Evolutionary conservation across 2,888 invertebrate genomes (phyloP), one percentile per base, ranked within the genome.

Genomic region (Tholera decimalis): DNA sequence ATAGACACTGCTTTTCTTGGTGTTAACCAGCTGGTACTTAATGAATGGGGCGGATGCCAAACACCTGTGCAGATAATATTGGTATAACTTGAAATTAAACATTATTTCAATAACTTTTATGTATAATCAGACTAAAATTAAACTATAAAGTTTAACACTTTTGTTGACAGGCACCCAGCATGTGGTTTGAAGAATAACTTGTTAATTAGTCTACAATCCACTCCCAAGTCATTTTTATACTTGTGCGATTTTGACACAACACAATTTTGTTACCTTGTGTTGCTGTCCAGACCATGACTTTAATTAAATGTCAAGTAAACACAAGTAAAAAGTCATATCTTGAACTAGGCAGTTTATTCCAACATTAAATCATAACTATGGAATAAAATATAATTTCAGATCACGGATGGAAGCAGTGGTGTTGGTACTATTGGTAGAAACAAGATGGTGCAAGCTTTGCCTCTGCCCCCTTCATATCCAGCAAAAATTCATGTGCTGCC

Each of bases 11-110:
- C 98, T 51, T 93, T 99, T 3, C 96, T 97, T 83, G 98, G 98
- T 22, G 97, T 98, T 1, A 98, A 97, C 84, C 97, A 97, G 83
- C 95, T 98, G 55, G 96, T 99, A 37, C 96, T 98, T 37, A 97
- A 97, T 58, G 98, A 98, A 89, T 99, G 99, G 99, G 99, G 99
- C 6, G 99, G 99, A 6, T 97, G 97, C 69, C 97, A 98, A 77
- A 98, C 98, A 53, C 97, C 98, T 9, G 98, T 98, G 81, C 99
- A 99, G 79, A 94, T 95, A 41, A 91, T 96, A 68, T 59, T 96
- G 91, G 96, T 95, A 89, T 71, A 43, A 24, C 55, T 13, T 11
- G 9, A 20, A 54, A 33, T 22, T 33, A 1, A 35, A 13, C 35
- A 26, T 60, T 59, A 13, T 9, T 59, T 15, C 8, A 47, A 5